These are phyloP conservation scores for Merluccius polli DNA, from an alignment of 2,797 vertebrate genomes.

Conservation along the genomic window DNA sequence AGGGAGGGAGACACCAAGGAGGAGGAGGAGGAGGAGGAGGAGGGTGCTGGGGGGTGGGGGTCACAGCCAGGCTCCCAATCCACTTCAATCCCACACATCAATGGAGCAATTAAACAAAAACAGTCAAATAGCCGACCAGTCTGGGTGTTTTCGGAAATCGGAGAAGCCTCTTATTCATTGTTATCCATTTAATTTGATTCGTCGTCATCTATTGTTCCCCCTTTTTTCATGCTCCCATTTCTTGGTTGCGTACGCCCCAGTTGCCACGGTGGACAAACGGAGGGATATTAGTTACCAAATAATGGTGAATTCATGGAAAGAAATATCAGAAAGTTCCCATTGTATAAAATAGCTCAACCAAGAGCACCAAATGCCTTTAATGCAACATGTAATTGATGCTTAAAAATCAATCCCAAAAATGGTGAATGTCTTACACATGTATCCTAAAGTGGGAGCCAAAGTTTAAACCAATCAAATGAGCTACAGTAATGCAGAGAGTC, in stretches of 20 bases:
- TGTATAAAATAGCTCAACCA: not conserved
- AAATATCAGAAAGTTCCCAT: not conserved
- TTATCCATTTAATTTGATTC: conserved; percentile 20
- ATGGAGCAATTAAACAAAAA: conserved; percentile 47
- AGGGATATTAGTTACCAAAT: conserved; percentile 1
- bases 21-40: conserved; percentile 49
- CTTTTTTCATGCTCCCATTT: not conserved
- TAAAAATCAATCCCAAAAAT: not conserved
- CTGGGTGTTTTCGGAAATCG: conserved; percentile 26
- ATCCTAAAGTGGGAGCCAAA: conserved; percentile 8
- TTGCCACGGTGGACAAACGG: not conserved
- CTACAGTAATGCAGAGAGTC: conserved; percentile 55
- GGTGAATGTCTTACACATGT: not conserved
- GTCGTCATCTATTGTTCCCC: not conserved
- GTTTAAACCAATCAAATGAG: conserved; percentile 53
- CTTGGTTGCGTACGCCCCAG: not conserved
- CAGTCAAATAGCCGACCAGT: conserved; percentile 36
- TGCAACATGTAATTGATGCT: not conserved
- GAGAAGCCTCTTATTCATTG: conserved; percentile 23
- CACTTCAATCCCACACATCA: conserved; percentile 39
- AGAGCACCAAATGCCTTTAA: not conserved
- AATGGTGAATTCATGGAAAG: not conserved
- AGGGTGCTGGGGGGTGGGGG: conserved; percentile 47
- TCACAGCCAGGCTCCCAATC: conserved; percentile 49
- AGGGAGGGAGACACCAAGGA: conserved; percentile 55